phyloP scores from a whole-genome alignment of 64 coral and sea anemone genomes.

The Platygyra sinensis region DNA sequence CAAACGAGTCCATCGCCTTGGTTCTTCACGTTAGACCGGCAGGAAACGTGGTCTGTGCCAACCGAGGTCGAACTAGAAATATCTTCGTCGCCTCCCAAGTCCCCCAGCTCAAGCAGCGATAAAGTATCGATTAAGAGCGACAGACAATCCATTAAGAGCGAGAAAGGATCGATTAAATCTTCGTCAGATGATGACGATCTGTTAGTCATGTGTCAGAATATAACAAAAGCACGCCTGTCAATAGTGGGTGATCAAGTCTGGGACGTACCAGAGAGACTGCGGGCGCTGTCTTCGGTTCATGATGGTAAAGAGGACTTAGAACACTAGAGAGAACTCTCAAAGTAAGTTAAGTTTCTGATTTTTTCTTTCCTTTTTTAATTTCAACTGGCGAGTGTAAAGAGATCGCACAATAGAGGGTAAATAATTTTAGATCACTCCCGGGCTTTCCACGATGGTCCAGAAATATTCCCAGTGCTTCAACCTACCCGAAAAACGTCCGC shows the following conservation, averaged over 20 bases:
- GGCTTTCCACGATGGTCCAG: too few species aligned
- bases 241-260: slow-evolving; percentile 31
- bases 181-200: slow-evolving; percentile 30
- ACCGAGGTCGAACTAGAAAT: background rate
- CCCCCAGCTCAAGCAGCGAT: background rate
- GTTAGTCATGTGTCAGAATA: slow-evolving; percentile 26
- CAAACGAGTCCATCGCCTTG: slow-evolving; percentile 5
- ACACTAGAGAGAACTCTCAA: slow-evolving; percentile 47
- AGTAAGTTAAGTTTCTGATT: slow-evolving; percentile 1
- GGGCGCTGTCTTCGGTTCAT: slow-evolving; percentile 11
- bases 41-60: slow-evolving; percentile 25
- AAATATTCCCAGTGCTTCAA: too few species aligned
- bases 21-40: slow-evolving; percentile 13
- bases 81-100: background rate
- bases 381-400: too few species aligned
- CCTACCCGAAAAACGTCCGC: too few species aligned
- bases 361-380: background rate
- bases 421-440: too few species aligned
- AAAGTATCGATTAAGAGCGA: background rate
- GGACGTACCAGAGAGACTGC: slow-evolving; percentile 18
- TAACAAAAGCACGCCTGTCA: slow-evolving; percentile 48
- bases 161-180: background rate
- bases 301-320: background rate
- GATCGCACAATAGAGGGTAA: too few species aligned
- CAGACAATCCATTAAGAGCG: slow-evolving; percentile 5